Evolutionary conservation across 2,797 vertebrate species (phyloP), one percentile per base, ranked within the genome.

Genomic region (Pseudochromis fuscus): DNA sequence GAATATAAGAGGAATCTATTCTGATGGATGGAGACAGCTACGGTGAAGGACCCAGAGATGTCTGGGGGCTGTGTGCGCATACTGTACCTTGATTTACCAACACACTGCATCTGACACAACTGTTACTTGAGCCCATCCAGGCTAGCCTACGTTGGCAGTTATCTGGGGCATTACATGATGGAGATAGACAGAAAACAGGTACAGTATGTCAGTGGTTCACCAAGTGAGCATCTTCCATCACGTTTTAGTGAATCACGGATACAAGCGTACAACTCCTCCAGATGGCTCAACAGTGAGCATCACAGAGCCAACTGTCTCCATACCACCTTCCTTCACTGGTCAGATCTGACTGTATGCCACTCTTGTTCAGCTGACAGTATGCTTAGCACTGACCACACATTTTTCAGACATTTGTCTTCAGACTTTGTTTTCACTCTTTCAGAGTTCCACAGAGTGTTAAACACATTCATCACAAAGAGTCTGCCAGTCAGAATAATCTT

Each of bases 31-130:
- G 64, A 64, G 77, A 67, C 21, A 21, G 68, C 64, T 57, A 57
- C 18, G 9, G 50, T 37, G 62, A 80, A 70, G 69, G 31, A 84
- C 57, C 83, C 45, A 31, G 35, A 78, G 64, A 85, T 75, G 75
- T 81, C 83, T 76, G 44, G 31, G 56, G 72, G 64, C 61, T 65
- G 50, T 49, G 69, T 74, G 66, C 66, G 55, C 55, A 74, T 70
- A 67, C 35, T 76, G 79, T 87, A 75, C 79, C 71, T 60, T 76
- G 67, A 87, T 88, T 89, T 89, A 87, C 72, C 65, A 84, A 84
- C 71, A 79, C 63, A 67, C 38, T 31, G 56, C 30, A 60, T 75
- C 61, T 79, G 77, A 76, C 64, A 78, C 51, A 66, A 65, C 72
- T 59, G 62, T 50, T 53, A 67, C 67, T 52, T 28, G 63, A 64